Base-by-base conservation (phyloP, 2,113 vertebrate genomes). In the Colinus virginianus region DNA sequence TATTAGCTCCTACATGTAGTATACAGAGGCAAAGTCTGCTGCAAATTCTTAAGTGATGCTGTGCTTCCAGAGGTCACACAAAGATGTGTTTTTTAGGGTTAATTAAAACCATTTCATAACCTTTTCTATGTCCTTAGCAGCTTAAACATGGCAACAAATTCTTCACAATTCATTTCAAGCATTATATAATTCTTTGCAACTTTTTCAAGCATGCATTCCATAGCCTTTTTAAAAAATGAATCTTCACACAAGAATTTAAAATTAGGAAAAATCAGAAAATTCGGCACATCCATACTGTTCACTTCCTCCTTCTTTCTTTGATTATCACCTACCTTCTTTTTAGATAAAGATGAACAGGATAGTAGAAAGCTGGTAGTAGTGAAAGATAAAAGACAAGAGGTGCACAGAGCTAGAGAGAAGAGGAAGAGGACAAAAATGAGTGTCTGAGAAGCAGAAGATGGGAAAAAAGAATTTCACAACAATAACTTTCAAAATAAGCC, bases 251-350 rank as follows among this genome's bases (percentile, higher is more conserved):
- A 66, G 79, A 59, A 74, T 91, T 66, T 32, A 70, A 77, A 90
- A 79, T 23, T 1, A 67, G 2, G 4, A 84, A 86, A 53, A 88
- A 61, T 26, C 4, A 71, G 42, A 83, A 85, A 82, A 74, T 67
- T 55, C 81, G 79, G 53, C 59, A 87, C 19, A 85, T 67, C 43
- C 63, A 75, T 43, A 88, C 20, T n/a, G 13, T 55, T 42, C 84
- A 58, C 59, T 59, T 75, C 66, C 75, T 71, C 55, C 58, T 92
- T 75, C 70, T 71, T 68, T 58, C 58, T 90, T 90, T 85, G 68
- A 90, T 79, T 97, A 82, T 87, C 77, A 97, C 90, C 75, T 96
- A 96, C 82, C 96, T 96, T 96, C 11, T 83, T 90, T 84, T 82
- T 84, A 93, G 94, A 95, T 85, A 87, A 95, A 94, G 80, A 61